These are phyloP conservation scores for Cirrhinus molitorella DNA, from an alignment of 2,797 vertebrate genomes.

Conservation along the genomic window DNA sequence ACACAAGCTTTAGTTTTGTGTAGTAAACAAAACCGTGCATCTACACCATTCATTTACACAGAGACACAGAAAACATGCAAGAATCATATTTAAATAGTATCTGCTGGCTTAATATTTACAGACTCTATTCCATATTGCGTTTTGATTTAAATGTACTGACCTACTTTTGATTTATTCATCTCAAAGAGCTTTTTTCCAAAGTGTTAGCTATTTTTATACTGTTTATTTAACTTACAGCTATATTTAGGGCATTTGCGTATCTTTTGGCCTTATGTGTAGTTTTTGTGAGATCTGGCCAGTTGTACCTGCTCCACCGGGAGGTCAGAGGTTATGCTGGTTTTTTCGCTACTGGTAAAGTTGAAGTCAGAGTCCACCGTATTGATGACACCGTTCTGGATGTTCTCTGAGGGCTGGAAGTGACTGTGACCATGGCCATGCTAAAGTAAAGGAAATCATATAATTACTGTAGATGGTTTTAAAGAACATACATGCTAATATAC, in stretches of 20 bases:
- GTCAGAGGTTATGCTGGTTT: constrained; percentile 59
- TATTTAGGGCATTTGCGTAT: constrained; percentile 4
- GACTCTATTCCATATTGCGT: no score
- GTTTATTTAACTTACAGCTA: not conserved
- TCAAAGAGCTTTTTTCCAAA: fast-evolving
- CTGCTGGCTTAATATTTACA: no score
- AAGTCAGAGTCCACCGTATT: constrained; percentile 66
- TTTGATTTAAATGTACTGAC: no score
- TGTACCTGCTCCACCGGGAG: not conserved
- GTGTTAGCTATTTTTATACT: not conserved
- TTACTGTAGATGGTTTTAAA: not conserved
- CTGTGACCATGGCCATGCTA: constrained; percentile 77
- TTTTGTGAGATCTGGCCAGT: constrained; percentile 4
- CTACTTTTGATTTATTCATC: no score
- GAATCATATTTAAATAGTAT: no score
- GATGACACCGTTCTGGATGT: constrained; percentile 66
- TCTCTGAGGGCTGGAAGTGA: constrained; percentile 69
- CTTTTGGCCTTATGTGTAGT: not conserved
- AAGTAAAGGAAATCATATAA: not conserved
- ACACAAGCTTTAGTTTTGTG: no score
- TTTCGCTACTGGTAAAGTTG: constrained; percentile 66
- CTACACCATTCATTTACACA: no score
- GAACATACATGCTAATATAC: not conserved
- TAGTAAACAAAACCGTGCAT: no score
- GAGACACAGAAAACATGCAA: no score